Conservation (phyloP, 1,140 invertebrate genomes). For the Arctopsyche grandis region DNA sequence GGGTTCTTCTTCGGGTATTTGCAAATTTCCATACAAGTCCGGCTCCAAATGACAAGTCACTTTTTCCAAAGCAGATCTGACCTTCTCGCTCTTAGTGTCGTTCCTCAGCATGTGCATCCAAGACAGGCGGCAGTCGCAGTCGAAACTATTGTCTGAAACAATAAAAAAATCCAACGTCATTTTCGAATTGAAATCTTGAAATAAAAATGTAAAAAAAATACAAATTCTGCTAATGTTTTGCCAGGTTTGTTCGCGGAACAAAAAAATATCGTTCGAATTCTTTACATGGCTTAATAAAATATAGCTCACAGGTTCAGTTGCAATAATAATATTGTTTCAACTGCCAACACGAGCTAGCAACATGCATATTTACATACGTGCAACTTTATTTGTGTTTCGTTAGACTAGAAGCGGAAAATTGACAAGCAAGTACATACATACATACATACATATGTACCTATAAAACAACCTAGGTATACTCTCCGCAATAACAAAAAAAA, state of each 20-base stretch:
- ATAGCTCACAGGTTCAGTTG: not conserved
- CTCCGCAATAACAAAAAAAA: too few species aligned
- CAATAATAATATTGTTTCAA: not conserved
- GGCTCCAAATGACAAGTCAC: slow-evolving; percentile 74
- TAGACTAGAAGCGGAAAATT: too few species aligned
- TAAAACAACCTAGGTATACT: too few species aligned
- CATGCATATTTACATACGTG: too few species aligned
- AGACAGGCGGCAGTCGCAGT: slow-evolving; percentile 79
- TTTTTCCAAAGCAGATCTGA: slow-evolving; percentile 73
- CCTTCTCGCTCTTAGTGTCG: slow-evolving; percentile 75
- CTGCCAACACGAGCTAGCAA: too few species aligned
- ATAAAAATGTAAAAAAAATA: not conserved
- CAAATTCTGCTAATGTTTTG: too few species aligned
- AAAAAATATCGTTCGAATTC: not conserved
- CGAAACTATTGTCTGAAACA: slow-evolving; percentile 79
- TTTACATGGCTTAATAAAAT: not conserved
- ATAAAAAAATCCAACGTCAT: slow-evolving; percentile 50
- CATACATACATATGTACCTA: too few species aligned
- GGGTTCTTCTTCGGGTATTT: not conserved
- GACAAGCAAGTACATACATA: too few species aligned
- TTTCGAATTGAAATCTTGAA: not conserved
- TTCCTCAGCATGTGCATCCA: slow-evolving; percentile 80
- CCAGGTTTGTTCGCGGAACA: not conserved
- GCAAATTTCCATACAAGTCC: slow-evolving; percentile 47
- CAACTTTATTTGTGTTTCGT: too few species aligned